phyloP scores from a whole-genome alignment of 2,888 invertebrate genomes.

The Allolobophora icterica region DNA sequence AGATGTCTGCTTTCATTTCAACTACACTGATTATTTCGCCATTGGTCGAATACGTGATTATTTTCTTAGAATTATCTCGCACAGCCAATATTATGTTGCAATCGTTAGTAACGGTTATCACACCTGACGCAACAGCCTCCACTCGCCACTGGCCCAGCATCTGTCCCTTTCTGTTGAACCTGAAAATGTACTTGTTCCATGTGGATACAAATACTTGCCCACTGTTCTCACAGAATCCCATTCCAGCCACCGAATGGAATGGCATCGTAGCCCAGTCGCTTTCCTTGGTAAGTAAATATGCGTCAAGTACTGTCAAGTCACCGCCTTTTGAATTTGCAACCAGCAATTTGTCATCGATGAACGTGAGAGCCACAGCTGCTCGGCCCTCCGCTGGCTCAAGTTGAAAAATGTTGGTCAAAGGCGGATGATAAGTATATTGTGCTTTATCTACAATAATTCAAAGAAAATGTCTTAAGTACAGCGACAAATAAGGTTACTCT shows the following conservation, averaged over 20 bases:
- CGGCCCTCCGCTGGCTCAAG: neutral
- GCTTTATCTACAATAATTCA: neutral
- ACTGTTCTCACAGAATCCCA: neutral
- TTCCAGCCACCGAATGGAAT: neutral
- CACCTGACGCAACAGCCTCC: neutral
- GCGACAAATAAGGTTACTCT: too few relatives aligned
- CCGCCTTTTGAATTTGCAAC: neutral
- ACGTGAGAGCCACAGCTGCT: neutral
- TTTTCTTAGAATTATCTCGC: neutral
- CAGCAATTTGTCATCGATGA: neutral
- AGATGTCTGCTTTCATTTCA: neutral
- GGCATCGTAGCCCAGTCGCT: neutral
- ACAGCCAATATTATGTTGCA: neutral
- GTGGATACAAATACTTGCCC: neutral
- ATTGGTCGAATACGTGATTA: neutral
- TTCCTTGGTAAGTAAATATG: neutral
- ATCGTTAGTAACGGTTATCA: neutral
- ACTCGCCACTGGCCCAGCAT: neutral
- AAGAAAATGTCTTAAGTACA: too few relatives aligned
- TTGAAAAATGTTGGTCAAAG: neutral
- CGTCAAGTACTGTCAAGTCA: neutral
- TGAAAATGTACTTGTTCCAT: neutral
- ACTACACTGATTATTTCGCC: neutral
- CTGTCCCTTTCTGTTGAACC: neutral
- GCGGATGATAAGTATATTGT: neutral